phyloP scores from a whole-genome alignment of 2,888 invertebrate species.

The Cordylochernes scorpioides region DNA sequence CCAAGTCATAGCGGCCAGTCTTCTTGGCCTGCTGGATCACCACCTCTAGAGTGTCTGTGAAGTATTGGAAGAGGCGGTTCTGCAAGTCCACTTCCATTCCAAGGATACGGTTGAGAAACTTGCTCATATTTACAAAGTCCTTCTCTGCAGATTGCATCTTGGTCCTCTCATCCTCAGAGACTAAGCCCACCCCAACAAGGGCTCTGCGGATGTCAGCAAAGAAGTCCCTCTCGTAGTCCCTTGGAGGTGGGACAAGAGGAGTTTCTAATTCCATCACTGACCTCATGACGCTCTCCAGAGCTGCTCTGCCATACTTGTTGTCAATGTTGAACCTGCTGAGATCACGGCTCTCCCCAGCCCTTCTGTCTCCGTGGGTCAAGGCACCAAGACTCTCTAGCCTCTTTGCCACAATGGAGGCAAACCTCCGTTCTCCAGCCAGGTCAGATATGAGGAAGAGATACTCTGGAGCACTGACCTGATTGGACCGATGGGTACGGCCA shows the following conservation, averaged over 20 bases:
- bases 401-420: conserved; percentile 88
- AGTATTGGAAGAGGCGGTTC: conserved; percentile 87
- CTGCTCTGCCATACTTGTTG: conserved; percentile 84
- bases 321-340: conserved; percentile 94
- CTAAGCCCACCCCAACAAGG: conserved; percentile 81
- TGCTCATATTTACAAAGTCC: conserved; percentile 83
- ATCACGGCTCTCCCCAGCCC: conserved; percentile 90
- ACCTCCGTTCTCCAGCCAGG: conserved; percentile 84
- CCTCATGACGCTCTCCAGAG: conserved; percentile 81
- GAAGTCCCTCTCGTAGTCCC: conserved; percentile 72
- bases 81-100: conserved; percentile 93
- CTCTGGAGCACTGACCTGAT: conserved; percentile 94
- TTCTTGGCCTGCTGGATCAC: conserved; percentile 77
- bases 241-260: conserved; percentile 54
- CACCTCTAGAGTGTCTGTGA: conserved; percentile 74
- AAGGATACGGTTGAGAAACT: conserved; percentile 83
- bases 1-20: conserved; percentile 81
- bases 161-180: conserved; percentile 43
- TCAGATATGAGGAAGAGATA: conserved; percentile 97
- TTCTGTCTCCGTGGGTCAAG: conserved; percentile 86
- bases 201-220: conserved; percentile 80
- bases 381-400: conserved; percentile 84
- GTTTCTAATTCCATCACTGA: conserved; percentile 67
- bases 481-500: conserved; percentile 80
- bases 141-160: conserved; percentile 57